Base-by-base conservation (phyloP, 2,797 vertebrate species). In the Rhinella marina region DNA sequence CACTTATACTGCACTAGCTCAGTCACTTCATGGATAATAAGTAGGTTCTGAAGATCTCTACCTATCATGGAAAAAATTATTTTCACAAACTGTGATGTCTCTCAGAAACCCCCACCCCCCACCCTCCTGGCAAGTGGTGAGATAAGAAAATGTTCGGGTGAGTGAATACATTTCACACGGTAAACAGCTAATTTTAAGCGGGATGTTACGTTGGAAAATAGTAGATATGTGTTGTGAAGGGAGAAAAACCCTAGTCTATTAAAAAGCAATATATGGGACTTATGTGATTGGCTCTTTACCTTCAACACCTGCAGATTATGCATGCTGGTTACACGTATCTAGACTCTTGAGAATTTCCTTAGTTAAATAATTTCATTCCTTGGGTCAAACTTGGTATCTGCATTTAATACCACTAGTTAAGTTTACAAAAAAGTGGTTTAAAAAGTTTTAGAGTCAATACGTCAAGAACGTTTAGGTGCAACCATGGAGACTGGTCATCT, bases 11-110 rank as follows among this genome's bases (percentile, higher is more conserved):
- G 57, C 72, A 82, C 72, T 66, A 86, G 72, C 76, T 85, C 50
- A 82, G 72, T 83, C 84, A 78, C 72, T 82, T 82, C 88, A 89
- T 78, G 84, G 79, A 82, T 88, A 86, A 89, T 89, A 86, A 77
- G 77, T 89, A 62, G 76, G 68, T 89, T 89, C 54, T 76, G 81
- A 89, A 86, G 84, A 86, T 70, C 78, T 86, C 75, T 86, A 78
- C 78, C 70, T 82, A 86, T 82, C 72, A 89, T 66, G 23, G 77
- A 66, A 79, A 56, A 86, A 86, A 86, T 89, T 56, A 86, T 82
- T 89, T 86, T 82, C 61, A 86, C 80, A 86, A 82, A 59, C 29
- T 59, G 88, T 82, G 56, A 52, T 82, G 62, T 70, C 76, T 89
- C 81, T 72, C 80, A n/a, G 48, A 77, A 77, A 50, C 75, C 70